Percentiles rank a stretch among this genome's conserved stretches.
These are phyloP conservation scores for Galaxias olidus DNA, from an alignment of 2,797 vertebrate species.

Conservation along the genomic window DNA sequence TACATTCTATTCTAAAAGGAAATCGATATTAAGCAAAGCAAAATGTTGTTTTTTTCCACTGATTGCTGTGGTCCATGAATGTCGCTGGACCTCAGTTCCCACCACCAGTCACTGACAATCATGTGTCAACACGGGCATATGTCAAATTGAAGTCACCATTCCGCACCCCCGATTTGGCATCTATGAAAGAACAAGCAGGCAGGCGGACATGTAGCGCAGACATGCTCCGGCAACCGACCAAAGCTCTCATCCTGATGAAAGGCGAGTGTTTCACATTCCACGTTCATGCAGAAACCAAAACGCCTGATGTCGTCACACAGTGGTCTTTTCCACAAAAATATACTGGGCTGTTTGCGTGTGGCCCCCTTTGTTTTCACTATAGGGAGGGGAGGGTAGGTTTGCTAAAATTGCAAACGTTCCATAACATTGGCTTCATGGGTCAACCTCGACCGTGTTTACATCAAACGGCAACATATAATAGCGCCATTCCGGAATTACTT, in stretches of 20 bases:
- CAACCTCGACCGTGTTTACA: not conserved
- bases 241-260: slow-evolving; percentile 67
- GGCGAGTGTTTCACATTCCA: slow-evolving; percentile 80
- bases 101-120: no score
- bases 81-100: no score
- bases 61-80: no score
- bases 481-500: slow-evolving; percentile 1
- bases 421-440: slow-evolving; percentile 14
- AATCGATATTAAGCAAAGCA: not conserved
- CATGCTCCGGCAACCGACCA: slow-evolving; percentile 68
- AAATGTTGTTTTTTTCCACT: no score
- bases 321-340: slow-evolving; percentile 46
- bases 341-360: slow-evolving; percentile 53
- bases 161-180: slow-evolving; percentile 23
- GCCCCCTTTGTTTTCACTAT: slow-evolving; percentile 35
- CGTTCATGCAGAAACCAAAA: slow-evolving; percentile 78
- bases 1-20: not conserved
- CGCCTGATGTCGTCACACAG: slow-evolving; percentile 55
- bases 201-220: slow-evolving; percentile 36
- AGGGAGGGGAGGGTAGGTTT: slow-evolving; percentile 27
- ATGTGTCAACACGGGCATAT: slow-evolving; percentile 60
- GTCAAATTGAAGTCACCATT: slow-evolving; percentile 63
- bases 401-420: slow-evolving; percentile 12
- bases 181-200: slow-evolving; percentile 38
- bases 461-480: slow-evolving; percentile 7